These are phyloP conservation scores for Tenthredo scrophulariae DNA, from an alignment of 2,888 invertebrate species.

Conservation along the genomic window DNA sequence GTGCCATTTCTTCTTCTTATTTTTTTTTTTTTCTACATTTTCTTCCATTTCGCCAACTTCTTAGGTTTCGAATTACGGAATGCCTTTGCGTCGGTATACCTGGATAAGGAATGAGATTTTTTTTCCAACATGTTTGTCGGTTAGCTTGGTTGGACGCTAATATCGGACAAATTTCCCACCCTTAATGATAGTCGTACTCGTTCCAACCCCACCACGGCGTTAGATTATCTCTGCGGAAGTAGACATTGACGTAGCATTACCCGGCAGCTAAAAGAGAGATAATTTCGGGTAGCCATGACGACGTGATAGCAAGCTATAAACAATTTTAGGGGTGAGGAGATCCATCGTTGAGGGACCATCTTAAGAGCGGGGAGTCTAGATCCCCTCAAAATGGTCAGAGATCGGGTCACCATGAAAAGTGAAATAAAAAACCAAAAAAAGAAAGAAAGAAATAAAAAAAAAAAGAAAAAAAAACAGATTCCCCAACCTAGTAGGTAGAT, in stretches of 20 bases:
- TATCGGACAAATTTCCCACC: not conserved
- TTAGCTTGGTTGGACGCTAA: not conserved
- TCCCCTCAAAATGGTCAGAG: not conserved
- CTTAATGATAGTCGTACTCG: slow-evolving; percentile 7
- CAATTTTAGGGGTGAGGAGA: slow-evolving; percentile 4
- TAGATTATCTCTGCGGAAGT: slow-evolving; percentile 1
- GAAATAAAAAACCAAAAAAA: not conserved
- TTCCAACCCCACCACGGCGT: not conserved
- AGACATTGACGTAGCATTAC: not conserved
- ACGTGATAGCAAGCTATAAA: slow-evolving; percentile 43
- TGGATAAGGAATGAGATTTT: not conserved
- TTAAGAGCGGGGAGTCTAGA: not conserved
- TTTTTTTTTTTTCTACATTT: not conserved
- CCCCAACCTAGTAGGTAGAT: not conserved
- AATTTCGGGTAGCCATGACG: slow-evolving; percentile 46
- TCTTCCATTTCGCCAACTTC: not conserved
- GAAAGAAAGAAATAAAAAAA: not conserved
- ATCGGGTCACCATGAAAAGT: too few species aligned
- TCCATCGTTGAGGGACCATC: slow-evolving; percentile 25
- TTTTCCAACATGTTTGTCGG: not conserved
- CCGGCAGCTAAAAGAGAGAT: slow-evolving; percentile 14
- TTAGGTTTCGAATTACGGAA: not conserved
- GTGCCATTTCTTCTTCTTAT: not conserved
- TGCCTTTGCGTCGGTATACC: not conserved
- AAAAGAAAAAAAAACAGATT: not conserved